Percentiles rank a stretch among this genome's conserved stretches.
phyloP scores from a whole-genome alignment of 1,140 invertebrate species.

The Doryteuthis pealeii region DNA sequence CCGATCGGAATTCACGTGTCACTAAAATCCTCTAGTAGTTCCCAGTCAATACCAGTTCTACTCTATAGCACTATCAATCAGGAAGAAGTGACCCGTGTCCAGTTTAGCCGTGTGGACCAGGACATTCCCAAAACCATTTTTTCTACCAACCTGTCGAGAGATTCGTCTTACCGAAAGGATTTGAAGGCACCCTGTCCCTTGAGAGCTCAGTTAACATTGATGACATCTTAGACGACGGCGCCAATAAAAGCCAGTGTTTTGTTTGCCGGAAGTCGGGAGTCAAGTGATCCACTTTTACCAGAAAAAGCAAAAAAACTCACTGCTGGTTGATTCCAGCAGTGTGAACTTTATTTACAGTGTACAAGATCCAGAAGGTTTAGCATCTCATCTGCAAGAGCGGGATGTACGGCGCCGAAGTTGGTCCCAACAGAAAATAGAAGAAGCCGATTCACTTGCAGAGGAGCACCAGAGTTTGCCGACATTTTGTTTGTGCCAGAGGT shows the following conservation, averaged over 20 bases:
- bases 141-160: constrained; percentile 19
- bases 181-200: constrained; percentile 20
- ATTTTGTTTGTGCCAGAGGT: constrained; percentile 37
- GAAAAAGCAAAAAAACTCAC: not conserved
- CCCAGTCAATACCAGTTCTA: constrained; percentile 4
- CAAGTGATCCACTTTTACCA: constrained; percentile 14
- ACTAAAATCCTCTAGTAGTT: not conserved
- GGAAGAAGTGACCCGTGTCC: constrained; percentile 13
- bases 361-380: constrained; percentile 16
- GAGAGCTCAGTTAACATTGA: not conserved
- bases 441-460: constrained; percentile 18
- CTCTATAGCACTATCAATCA: constrained; percentile 17
- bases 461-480: constrained; percentile 30
- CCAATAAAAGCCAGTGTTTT: not conserved
- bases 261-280: constrained; percentile 16
- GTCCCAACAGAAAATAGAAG: constrained; percentile 2
- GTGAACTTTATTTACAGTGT: constrained; percentile 9
- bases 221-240: not conserved
- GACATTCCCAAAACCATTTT: not conserved
- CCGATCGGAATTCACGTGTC: constrained; percentile 16
- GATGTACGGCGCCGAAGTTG: not conserved
- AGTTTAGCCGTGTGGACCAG: not conserved
- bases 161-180: constrained; percentile 21
- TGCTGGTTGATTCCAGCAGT: not conserved
- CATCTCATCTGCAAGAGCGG: not conserved